phyloP scores from a whole-genome alignment of 2,888 invertebrate species.

The Alloscopus bannaensis region DNA sequence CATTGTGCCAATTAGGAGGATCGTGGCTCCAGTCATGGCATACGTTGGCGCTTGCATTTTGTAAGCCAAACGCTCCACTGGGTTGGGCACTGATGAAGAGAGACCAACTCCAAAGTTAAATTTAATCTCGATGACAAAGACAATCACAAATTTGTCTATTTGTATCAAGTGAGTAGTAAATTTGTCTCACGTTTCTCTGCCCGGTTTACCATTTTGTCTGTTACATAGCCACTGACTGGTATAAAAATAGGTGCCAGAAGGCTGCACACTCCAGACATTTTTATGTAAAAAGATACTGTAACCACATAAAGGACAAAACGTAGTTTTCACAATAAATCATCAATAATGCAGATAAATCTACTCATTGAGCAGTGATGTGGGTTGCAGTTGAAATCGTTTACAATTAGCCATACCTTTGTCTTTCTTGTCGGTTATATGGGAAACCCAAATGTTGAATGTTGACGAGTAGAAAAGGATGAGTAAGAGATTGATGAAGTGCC shows the following conservation, averaged over 20 bases:
- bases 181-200: conserved; percentile 65
- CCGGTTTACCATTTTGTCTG: conserved; percentile 62
- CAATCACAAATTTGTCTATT: neutral
- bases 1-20: conserved; percentile 51
- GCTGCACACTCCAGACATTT: conserved; percentile 67
- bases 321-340: neutral
- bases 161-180: too few species aligned
- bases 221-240: conserved; percentile 67
- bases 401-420: conserved; percentile 46
- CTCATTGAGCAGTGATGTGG: neutral
- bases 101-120: neutral
- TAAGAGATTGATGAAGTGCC: conserved; percentile 72
- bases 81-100: conserved; percentile 32
- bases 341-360: neutral
- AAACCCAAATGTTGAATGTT: conserved; percentile 69
- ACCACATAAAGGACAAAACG: neutral
- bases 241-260: conserved; percentile 70
- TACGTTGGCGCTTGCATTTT: conserved; percentile 70
- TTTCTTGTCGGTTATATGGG: conserved; percentile 61
- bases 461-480: conserved; percentile 69
- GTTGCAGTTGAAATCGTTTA: neutral
- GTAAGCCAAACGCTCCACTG: conserved; percentile 52
- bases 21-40: conserved; percentile 61
- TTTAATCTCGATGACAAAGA: neutral
- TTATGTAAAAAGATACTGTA: conserved; percentile 68